Percentiles rank a stretch among this genome's conserved stretches.
These are phyloP conservation scores for Mamestra brassicae DNA, from an alignment of 2,888 invertebrate genomes.

Conservation along the genomic window DNA sequence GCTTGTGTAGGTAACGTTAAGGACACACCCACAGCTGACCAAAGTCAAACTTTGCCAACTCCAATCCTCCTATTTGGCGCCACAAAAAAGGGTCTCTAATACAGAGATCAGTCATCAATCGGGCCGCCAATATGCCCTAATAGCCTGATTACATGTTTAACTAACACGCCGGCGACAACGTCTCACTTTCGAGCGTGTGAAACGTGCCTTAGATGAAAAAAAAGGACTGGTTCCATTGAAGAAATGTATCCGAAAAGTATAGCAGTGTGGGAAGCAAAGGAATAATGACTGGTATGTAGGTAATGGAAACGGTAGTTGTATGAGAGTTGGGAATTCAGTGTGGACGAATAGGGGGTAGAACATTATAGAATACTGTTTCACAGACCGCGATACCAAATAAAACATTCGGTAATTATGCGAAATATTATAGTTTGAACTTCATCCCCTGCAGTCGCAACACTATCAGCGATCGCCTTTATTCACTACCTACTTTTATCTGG, in stretches of 20 bases:
- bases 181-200: conserved; percentile 84
- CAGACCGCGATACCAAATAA: not conserved
- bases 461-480: not conserved
- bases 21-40: no score
- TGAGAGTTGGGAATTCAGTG: not conserved
- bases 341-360: not conserved
- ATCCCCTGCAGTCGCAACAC: not conserved
- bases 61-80: conserved; percentile 60
- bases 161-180: conserved; percentile 72
- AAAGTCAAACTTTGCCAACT: conserved; percentile 11
- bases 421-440: not conserved
- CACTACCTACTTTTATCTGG: not conserved
- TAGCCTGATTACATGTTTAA: conserved; percentile 73
- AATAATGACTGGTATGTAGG: conserved; percentile 78
- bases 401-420: not conserved
- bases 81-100: conserved; percentile 68
- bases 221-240: conserved; percentile 77
- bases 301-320: conserved; percentile 70
- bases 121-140: conserved; percentile 74
- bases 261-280: conserved; percentile 82
- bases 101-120: conserved; percentile 80
- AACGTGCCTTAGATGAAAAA: conserved; percentile 71
- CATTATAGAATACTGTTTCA: no score
- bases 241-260: conserved; percentile 80
- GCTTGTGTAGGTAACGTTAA: not conserved